Conservation (phyloP, 2,888 invertebrate species). For the Drosophila anomelani region DNA sequence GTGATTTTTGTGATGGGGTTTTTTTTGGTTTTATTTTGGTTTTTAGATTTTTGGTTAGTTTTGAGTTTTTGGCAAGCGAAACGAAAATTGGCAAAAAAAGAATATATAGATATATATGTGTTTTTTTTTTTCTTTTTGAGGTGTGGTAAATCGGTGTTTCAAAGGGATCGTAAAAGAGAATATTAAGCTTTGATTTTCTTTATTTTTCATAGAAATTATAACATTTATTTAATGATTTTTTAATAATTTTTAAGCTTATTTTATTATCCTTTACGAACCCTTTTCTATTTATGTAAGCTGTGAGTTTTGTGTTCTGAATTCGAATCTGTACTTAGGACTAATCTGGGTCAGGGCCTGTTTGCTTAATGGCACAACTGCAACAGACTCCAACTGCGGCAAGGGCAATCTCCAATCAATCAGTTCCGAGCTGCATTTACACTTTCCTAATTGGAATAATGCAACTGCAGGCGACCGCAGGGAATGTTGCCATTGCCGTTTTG, state of each 20-base stretch:
- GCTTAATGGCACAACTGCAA: conserved; percentile 8
- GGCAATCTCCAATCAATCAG: conserved; percentile 40
- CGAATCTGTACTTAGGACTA: conserved; percentile 22
- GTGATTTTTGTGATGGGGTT: conserved; percentile 32
- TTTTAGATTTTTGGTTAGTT: conserved; percentile 42
- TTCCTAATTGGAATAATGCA: conserved; percentile 60
- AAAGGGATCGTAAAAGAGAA: not conserved
- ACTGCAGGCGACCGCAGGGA: conserved; percentile 38
- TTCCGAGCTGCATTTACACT: conserved; percentile 32
- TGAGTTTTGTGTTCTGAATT: conserved; percentile 26
- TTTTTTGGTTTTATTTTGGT: conserved; percentile 44
- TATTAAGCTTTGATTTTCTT: not conserved
- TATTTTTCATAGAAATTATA: not conserved
- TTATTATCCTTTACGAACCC: not conserved
- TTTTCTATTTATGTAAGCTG: conserved; percentile 48
- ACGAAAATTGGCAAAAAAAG: conserved; percentile 66
- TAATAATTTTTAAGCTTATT: not conserved
- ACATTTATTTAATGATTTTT: not conserved
- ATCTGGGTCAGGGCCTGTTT: conserved; percentile 8
- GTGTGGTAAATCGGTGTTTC: conserved; percentile 29
- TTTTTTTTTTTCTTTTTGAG: conserved; percentile 13
- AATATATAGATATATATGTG: conserved; percentile 63
- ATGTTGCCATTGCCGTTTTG: conserved; percentile 25
- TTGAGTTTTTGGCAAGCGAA: conserved; percentile 61
- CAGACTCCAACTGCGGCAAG: conserved; percentile 11